These are phyloP conservation scores for Tachyglossus aculeatus DNA, from an alignment of 2,797 vertebrate genomes.

Conservation along the genomic window DNA sequence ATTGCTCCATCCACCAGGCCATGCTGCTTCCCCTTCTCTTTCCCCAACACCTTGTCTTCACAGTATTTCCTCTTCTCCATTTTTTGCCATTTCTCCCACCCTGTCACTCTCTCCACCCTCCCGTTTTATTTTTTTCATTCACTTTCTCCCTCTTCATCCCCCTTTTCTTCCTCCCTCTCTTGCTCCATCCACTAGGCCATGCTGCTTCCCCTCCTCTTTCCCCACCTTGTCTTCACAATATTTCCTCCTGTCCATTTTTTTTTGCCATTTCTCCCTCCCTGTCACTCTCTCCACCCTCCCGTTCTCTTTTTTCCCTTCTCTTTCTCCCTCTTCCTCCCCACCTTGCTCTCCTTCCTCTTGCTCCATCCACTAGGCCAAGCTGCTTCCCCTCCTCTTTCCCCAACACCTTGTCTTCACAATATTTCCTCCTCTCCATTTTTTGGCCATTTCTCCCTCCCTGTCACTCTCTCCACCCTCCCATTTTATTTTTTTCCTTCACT, in stretches of 20 bases:
- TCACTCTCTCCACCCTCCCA: not conserved
- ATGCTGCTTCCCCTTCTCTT: not conserved
- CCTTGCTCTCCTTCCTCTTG: not conserved
- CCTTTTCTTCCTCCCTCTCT: not conserved
- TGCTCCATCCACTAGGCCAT: not conserved
- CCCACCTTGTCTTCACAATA: not conserved
- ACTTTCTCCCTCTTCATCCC: not conserved
- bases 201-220: not conserved
- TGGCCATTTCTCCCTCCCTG: not conserved
- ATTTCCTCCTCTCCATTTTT: not conserved
- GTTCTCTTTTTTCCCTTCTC: not conserved
- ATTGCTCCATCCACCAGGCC: not conserved
- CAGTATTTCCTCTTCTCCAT: not conserved
- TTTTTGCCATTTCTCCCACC: not conserved
- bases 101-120: not conserved
- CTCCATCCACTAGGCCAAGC: not conserved
- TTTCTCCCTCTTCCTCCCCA: not conserved
- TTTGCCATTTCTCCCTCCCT: too few relatives aligned
- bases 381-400: not conserved
- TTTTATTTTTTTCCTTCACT: not conserved
- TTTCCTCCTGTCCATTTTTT: not conserved
- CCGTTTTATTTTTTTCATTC: not conserved
- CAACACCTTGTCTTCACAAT: not conserved
- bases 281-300: not conserved
- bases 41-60: not conserved